Conservation (phyloP, 2,888 invertebrate genomes). For the Lamellibrachia columna region DNA sequence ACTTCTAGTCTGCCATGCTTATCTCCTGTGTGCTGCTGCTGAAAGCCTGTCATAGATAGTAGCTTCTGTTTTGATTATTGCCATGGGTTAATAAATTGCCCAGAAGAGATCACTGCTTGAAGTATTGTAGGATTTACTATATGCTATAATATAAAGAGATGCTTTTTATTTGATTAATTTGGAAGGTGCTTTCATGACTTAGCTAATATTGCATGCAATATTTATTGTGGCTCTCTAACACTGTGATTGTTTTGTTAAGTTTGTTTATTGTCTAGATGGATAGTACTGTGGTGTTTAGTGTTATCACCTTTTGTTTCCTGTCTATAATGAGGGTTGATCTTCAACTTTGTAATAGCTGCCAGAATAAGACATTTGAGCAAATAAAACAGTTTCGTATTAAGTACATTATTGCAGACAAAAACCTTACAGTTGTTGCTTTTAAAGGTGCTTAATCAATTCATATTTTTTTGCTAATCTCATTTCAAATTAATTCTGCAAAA, state of each 20-base stretch:
- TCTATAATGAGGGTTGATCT: not conserved
- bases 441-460: too few relatives aligned
- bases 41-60: conserved; percentile 7
- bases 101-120: not conserved
- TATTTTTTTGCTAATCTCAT: too few relatives aligned
- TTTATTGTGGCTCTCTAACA: not conserved
- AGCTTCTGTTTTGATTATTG: conserved; percentile 5
- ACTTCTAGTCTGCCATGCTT: not conserved
- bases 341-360: not conserved
- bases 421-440: too few relatives aligned
- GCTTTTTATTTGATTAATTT: not conserved
- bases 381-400: not conserved
- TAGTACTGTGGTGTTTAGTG: not conserved
- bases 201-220: not conserved
- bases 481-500: too few relatives aligned
- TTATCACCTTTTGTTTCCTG: not conserved
- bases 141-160: not conserved
- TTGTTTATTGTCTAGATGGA: not conserved
- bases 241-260: not conserved
- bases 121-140: not conserved
- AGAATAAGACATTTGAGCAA: not conserved
- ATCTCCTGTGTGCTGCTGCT: not conserved
- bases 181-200: not conserved
- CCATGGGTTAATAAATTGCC: conserved; percentile 5
- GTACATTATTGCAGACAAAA: too few relatives aligned